phyloP scores from a whole-genome alignment of 1,140 invertebrate genomes.

The Holotrichia oblita region DNA sequence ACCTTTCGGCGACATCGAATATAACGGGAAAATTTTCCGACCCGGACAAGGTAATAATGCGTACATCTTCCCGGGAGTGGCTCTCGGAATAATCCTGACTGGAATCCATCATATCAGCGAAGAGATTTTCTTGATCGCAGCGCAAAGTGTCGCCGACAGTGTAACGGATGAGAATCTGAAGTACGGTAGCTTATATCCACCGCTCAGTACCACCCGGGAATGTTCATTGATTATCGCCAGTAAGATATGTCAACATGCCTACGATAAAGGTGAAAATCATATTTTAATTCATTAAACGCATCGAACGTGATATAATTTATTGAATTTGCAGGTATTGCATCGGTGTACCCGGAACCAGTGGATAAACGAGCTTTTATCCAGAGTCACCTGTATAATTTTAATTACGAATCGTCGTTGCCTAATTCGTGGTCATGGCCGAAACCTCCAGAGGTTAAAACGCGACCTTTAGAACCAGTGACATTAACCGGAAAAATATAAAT shows the following conservation, averaged over 20 bases:
- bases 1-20: conserved; percentile 84
- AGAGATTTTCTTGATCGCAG: conserved; percentile 89
- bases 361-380: conserved; percentile 77
- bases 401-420: conserved; percentile 82
- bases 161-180: conserved; percentile 85
- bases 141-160: conserved; percentile 83
- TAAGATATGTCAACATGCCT: conserved; percentile 87
- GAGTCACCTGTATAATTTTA: conserved; percentile 80
- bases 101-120: conserved; percentile 90
- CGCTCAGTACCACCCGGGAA: conserved; percentile 85
- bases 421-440: conserved; percentile 78
- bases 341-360: conserved; percentile 84
- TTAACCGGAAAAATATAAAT: background rate
- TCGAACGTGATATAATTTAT: too few species aligned
- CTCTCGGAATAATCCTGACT: conserved; percentile 87
- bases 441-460: conserved; percentile 65
- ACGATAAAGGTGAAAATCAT: conserved; percentile 82
- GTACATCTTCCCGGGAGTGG: conserved; percentile 95
- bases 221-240: conserved; percentile 91
- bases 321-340: conserved; percentile 80
- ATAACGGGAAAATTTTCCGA: conserved; percentile 80
- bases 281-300: too few species aligned
- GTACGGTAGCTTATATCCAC: conserved; percentile 93
- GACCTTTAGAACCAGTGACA: conserved; percentile 61
- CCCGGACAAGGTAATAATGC: conserved; percentile 97